phyloP scores from a whole-genome alignment of 2,888 invertebrate species.

The Tenthredo distinguenda region DNA sequence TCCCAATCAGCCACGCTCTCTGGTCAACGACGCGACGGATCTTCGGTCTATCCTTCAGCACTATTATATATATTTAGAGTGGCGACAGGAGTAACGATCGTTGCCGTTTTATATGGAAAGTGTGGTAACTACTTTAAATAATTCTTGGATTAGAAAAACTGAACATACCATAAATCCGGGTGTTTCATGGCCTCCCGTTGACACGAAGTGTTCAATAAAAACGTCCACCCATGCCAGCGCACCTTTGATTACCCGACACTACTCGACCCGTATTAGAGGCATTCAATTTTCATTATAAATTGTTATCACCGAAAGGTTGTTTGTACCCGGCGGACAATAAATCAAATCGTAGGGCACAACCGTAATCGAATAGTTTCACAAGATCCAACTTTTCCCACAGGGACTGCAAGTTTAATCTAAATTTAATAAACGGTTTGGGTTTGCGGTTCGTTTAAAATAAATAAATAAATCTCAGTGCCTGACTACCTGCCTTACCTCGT shows the following conservation, averaged over 20 bases:
- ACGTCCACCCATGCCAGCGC: neutral
- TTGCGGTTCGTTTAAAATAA: slow-evolving; percentile 25
- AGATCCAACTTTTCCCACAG: slow-evolving; percentile 23
- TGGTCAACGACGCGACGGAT: neutral
- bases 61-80: neutral
- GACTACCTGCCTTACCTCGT: neutral
- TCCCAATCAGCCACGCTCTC: slow-evolving; percentile 44
- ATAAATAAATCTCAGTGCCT: neutral
- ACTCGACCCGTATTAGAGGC: neutral
- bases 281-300: slow-evolving; percentile 6
- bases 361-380: neutral
- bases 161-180: slow-evolving; percentile 14
- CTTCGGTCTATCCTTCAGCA: too few species aligned
- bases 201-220: slow-evolving; percentile 21
- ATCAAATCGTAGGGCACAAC: neutral
- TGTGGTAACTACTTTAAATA: slow-evolving; percentile 14
- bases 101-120: slow-evolving; percentile 14
- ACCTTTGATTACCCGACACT: slow-evolving; percentile 2
- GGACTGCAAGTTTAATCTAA: slow-evolving; percentile 17
- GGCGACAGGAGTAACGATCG: slow-evolving; percentile 30
- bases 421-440: slow-evolving; percentile 38
- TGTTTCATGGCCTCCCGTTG: slow-evolving; percentile 8
- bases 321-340: neutral
- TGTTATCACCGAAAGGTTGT: neutral
- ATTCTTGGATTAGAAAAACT: slow-evolving; percentile 20